A percentile compares a stretch with the other conserved stretches of the same genome.
Conservation (phyloP, 2,113 vertebrate species). For the Todiramphus chloris region DNA sequence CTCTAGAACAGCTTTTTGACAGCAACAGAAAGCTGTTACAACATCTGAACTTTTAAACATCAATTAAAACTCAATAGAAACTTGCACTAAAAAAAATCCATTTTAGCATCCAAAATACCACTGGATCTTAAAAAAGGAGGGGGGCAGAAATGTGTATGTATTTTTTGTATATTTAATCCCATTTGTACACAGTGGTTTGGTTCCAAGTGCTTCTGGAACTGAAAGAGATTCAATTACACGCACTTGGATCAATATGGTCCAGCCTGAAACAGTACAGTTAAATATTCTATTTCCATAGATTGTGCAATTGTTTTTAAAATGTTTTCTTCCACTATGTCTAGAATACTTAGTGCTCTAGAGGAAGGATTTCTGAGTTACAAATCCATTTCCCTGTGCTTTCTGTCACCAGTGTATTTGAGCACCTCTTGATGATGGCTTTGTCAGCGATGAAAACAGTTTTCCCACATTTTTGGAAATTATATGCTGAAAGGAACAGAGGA, state of each 20-base stretch:
- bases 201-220: not conserved
- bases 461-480: not conserved
- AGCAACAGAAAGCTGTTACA: not conserved
- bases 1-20: not conserved
- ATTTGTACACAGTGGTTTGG: not conserved
- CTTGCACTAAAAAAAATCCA: not conserved
- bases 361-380: not conserved
- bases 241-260: not conserved
- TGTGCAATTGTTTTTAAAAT: not conserved
- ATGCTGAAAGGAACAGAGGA: not conserved
- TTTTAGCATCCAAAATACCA: not conserved
- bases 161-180: not conserved
- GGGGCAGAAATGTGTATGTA: fast-evolving
- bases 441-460: not conserved
- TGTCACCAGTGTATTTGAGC: not conserved
- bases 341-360: not conserved
- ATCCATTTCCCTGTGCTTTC: not conserved
- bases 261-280: not conserved
- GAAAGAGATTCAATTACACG: not conserved
- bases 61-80: not conserved
- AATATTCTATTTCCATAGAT: not conserved
- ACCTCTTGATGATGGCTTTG: not conserved
- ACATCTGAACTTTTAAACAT: not conserved
- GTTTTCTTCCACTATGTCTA: not conserved
- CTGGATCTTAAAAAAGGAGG: not conserved